Percentiles rank a stretch among this genome's conserved stretches.
Conservation (phyloP, 2,888 invertebrate species). For the Allacma fusca region DNA sequence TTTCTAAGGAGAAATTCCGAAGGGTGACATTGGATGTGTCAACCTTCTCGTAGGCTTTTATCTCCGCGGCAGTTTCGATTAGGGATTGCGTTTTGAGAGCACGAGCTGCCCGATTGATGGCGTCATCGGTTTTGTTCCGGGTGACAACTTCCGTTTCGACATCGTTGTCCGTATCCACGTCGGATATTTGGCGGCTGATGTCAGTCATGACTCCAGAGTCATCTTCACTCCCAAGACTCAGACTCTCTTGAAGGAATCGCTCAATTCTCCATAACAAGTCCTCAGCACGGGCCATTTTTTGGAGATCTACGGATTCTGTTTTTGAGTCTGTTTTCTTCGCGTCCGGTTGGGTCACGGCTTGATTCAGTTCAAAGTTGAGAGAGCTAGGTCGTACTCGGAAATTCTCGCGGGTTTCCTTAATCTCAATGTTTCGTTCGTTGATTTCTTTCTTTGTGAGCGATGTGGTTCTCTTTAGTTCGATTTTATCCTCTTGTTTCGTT, state of each 20-base stretch:
- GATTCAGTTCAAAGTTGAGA: background rate
- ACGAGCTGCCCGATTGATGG: background rate
- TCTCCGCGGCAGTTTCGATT: slow-evolving; percentile 34
- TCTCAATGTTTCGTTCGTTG: slow-evolving; percentile 51
- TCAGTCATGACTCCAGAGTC: slow-evolving; percentile 76
- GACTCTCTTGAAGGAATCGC: slow-evolving; percentile 60
- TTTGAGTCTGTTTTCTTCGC: slow-evolving; percentile 54
- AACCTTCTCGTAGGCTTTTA: background rate
- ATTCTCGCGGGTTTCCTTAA: slow-evolving; percentile 52
- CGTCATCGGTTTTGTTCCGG: background rate
- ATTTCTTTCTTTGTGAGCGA: slow-evolving; percentile 42
- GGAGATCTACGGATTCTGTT: slow-evolving; percentile 59
- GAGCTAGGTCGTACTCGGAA: slow-evolving; percentile 44
- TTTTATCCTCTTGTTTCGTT: background rate
- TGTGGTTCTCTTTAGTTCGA: slow-evolving; percentile 19
- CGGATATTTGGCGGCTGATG: slow-evolving; percentile 74
- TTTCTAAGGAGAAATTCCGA: slow-evolving; percentile 62
- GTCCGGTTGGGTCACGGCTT: background rate
- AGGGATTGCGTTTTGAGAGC: slow-evolving; percentile 40
- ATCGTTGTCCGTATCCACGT: slow-evolving; percentile 69
- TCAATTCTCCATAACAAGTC: slow-evolving; percentile 60
- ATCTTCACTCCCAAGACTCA: slow-evolving; percentile 68
- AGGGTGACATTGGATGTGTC: slow-evolving; percentile 51
- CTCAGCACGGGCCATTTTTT: slow-evolving; percentile 58
- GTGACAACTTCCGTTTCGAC: slow-evolving; percentile 64